A percentile compares a stretch with the other conserved stretches of the same genome.
These are phyloP conservation scores for Clarias pachynema DNA, from an alignment of 2,797 vertebrate genomes.

Conservation along the genomic window DNA sequence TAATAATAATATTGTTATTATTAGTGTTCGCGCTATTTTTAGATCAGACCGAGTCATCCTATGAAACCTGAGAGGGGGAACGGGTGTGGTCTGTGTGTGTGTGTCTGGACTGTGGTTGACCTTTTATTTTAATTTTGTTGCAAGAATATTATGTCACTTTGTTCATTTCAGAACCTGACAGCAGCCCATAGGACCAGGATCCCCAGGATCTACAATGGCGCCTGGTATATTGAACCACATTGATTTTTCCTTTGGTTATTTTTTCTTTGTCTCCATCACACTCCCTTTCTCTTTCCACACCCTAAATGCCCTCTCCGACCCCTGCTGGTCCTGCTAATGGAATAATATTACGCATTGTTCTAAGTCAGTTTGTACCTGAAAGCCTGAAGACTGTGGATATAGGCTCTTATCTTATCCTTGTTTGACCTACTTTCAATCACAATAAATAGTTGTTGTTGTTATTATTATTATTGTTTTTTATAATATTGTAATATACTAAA, in stretches of 20 bases:
- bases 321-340: constrained; percentile 3
- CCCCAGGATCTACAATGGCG: constrained; percentile 73
- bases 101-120: neutral
- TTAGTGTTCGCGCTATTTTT: constrained; percentile 12
- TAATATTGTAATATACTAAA: neutral
- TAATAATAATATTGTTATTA: neutral
- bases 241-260: constrained; percentile 72
- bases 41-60: neutral
- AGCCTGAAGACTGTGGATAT: neutral
- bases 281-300: neutral
- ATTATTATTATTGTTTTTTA: too few relatives aligned
- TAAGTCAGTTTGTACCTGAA: neutral
- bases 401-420: neutral
- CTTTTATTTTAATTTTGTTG: constrained; percentile 1
- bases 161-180: constrained; percentile 74
- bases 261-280: neutral
- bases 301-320: constrained; percentile 1
- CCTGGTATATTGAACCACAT: constrained; percentile 66
- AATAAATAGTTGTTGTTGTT: too few relatives aligned
- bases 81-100: constrained; percentile 9
- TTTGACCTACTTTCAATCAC: neutral
- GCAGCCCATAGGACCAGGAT: constrained; percentile 64
- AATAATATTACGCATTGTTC: neutral
- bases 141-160: constrained; percentile 25
- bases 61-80: constrained; percentile 18